These are phyloP conservation scores for Catalaphyllia jardinei DNA, from an alignment of 64 coral and sea anemone species.

Conservation along the genomic window DNA sequence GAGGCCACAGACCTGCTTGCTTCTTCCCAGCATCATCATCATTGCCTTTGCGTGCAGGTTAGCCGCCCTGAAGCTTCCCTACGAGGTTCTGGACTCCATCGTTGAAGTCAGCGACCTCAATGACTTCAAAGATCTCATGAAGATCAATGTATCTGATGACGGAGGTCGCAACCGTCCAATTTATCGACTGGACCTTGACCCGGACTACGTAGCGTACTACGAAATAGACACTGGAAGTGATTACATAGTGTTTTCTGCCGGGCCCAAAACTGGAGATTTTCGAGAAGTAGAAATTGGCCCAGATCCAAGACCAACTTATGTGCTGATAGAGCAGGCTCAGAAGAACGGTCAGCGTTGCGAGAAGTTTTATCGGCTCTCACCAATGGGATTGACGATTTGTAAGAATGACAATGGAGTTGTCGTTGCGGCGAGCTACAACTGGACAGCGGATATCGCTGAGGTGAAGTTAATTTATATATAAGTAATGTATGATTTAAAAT, in stretches of 20 bases:
- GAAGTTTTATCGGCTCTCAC: conserved; percentile 38
- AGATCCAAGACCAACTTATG: conserved; percentile 25
- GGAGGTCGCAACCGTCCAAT: neutral
- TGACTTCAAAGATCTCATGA: neutral
- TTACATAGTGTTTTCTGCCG: conserved; percentile 54
- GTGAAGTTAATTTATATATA: neutral
- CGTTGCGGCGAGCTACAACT: conserved; percentile 27
- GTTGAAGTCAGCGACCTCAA: neutral
- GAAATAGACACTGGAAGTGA: conserved; percentile 40
- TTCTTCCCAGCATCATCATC: too few species aligned
- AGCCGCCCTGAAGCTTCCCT: neutral
- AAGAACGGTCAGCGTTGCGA: conserved; percentile 18
- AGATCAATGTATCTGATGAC: neutral
- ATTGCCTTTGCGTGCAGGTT: neutral
- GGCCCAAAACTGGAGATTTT: conserved; percentile 41
- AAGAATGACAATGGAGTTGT: neutral
- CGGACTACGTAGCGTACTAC: conserved; percentile 61
- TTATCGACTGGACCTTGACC: conserved; percentile 73
- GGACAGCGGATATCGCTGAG: conserved; percentile 1
- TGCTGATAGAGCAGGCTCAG: conserved; percentile 22
- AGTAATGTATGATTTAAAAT: too few species aligned
- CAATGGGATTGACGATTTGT: conserved; percentile 28
- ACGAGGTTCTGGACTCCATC: neutral
- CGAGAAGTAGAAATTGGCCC: conserved; percentile 49
- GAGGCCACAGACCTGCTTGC: too few species aligned